Base-by-base conservation (phyloP, 2,113 vertebrate genomes). In the Butorides virescens region DNA sequence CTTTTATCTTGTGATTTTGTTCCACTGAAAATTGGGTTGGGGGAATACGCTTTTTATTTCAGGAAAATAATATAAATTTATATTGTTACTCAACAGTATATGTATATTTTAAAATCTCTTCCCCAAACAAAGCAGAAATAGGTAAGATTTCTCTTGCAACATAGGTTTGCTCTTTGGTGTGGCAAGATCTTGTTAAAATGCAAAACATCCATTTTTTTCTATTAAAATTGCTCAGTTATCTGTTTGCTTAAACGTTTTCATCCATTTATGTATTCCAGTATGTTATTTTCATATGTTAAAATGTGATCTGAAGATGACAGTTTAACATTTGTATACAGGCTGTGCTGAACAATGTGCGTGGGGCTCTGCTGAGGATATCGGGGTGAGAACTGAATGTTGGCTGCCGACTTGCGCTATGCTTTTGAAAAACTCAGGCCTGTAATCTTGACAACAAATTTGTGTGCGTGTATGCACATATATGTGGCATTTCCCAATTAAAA, bases 331-430 rank as follows among this genome's bases (percentile, higher is more conserved):
- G 22, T 16, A 2, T 61, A 13, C 20, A 46, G 42, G 27, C 21
- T 70, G n/a, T 8, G 2, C 53, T 46, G 71, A 30, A 42, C n/a
- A 50, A 12, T 0, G 0, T 73, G 36, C 27, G 3, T 32, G 32
- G 49, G 14, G 6, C 34, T 59, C 46, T 79, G 13, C 8, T 66
- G 53, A 66, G 58, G 68, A 5, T 73, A 30, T 47, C 37, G 30
- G 37, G 13, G 29, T 68, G 72, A 79, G 63, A 86, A 49, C 34
- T 62, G 36, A 85, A 36, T 62, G 11, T 21, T 87, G 81, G 16
- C 81, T 94, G 36, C 68, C 2, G 1, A 50, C 10, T 49, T 78
- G 37, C 16, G 58, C n/a, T 74, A 15, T 19, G 18, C 56, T 74
- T 78, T 44, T 49, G 56, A 39, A 61, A 71, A 79, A 37, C 52